phyloP scores from a whole-genome alignment of 2,113 vertebrate species.

The Brienomyrus longianalis region DNA sequence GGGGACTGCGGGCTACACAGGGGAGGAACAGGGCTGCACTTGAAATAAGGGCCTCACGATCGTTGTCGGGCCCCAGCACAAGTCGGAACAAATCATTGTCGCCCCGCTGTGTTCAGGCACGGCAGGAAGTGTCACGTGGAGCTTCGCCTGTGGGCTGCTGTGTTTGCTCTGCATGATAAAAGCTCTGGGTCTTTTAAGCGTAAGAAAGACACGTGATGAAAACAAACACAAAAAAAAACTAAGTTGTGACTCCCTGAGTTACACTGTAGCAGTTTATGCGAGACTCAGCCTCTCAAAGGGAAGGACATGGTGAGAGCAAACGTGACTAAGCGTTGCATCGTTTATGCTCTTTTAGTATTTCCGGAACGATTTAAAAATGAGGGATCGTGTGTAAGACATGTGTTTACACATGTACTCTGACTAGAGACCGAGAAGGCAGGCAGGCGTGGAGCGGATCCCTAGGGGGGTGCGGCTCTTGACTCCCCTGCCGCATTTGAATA shows the following conservation, averaged over 20 bases:
- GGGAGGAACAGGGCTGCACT: background rate
- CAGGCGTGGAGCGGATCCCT: background rate
- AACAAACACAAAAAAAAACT: background rate
- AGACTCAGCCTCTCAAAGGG: background rate
- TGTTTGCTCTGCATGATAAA: background rate
- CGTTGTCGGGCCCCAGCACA: background rate
- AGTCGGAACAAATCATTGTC: background rate
- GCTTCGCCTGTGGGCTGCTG: background rate
- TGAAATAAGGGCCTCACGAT: background rate
- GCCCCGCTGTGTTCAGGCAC: background rate
- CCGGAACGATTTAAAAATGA: background rate
- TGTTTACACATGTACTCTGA: background rate
- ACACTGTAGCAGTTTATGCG: background rate
- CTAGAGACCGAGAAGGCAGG: background rate
- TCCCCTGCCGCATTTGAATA: slow-evolving; percentile 42
- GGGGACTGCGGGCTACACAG: background rate
- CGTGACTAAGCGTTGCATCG: background rate
- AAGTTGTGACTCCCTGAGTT: background rate
- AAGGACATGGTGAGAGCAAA: background rate
- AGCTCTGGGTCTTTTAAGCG: background rate
- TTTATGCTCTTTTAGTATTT: background rate
- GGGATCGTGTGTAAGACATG: background rate
- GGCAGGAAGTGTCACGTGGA: background rate
- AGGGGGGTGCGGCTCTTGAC: slow-evolving; percentile 33
- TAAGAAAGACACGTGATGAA: background rate